Base-by-base conservation (phyloP, 2,888 invertebrate genomes). In the Bruchidius siliquastri region DNA sequence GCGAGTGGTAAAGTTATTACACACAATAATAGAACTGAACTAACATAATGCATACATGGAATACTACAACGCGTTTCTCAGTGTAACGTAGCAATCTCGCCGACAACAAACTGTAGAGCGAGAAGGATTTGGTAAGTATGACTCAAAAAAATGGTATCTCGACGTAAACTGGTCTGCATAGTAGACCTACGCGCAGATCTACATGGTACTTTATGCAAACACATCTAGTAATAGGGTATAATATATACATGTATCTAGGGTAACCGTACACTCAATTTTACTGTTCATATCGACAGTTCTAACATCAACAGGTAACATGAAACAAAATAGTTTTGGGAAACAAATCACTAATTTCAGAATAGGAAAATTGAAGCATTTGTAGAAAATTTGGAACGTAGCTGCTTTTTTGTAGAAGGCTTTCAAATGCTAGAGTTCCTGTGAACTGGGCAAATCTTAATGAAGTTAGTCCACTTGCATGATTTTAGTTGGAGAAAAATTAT, bases 111-210 rank as follows among this genome's bases (percentile, higher is more conserved):
- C 49, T 49, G 1, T 49, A 82, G 83, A 81, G 82, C 78, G 79
- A 79, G 72, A 75, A 74, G 76, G 77, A 76, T 78, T 76, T 79
- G 79, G 82, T 77, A 82, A 49, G 79, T 74, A 13, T 71, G 72
- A 72, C 71, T 73, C 69, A 49, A 71, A 70, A 80, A 77, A 81
- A 80, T 79, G 78, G 76, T 77, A 76, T 74, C 76, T 79, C 79
- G 79, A 80, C 80, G 78, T 78, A 73, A 76, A 76, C 79, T 78
- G 81, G 81, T 81, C 80, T 81, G 78, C 81, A 81, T 80, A 80
- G 79, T 80, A 81, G 80, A 80, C 80, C 79, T 76, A 66, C 77
- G 81, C 82, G 80, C 80, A 81, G 82, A 83, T 81, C 81, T 80
- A 79, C 76, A 68, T 74, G 78, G 77, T 79, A 77, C 76, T 77